These are phyloP conservation scores for Carabus problematicus DNA, from an alignment of 2,888 invertebrate genomes.

Conservation along the genomic window DNA sequence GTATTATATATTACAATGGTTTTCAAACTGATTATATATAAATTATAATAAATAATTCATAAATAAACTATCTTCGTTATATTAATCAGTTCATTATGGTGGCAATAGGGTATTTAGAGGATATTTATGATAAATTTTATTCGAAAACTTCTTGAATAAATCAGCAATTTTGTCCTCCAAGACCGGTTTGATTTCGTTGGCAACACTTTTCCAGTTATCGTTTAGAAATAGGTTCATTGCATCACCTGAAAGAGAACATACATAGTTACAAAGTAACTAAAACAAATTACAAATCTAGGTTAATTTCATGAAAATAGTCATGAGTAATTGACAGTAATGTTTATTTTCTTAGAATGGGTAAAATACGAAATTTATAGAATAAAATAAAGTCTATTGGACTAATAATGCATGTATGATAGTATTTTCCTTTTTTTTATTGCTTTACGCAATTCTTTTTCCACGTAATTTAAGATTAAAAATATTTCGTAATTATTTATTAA, in stretches of 20 bases:
- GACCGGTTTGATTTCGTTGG: constrained; percentile 73
- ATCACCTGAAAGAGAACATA: constrained; percentile 60
- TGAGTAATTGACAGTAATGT: too few relatives aligned
- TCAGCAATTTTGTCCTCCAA: constrained; percentile 69
- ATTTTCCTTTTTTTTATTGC: too few relatives aligned
- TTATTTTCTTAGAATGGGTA: neutral
- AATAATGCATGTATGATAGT: too few relatives aligned
- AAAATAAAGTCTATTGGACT: too few relatives aligned
- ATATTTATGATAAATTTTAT: constrained; percentile 67
- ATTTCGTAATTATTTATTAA: constrained; percentile 9
- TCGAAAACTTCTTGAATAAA: constrained; percentile 66
- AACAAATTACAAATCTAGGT: too few relatives aligned
- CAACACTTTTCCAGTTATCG: constrained; percentile 77
- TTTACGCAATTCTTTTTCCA: too few relatives aligned
- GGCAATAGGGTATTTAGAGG: constrained; percentile 65
- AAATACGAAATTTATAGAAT: neutral
- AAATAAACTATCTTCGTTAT: neutral
- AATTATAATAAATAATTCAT: neutral
- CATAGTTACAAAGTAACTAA: too few relatives aligned
- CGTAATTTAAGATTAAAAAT: too few relatives aligned
- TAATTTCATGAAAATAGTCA: too few relatives aligned
- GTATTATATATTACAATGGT: neutral
- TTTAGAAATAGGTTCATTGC: constrained; percentile 80
- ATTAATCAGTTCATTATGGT: constrained; percentile 48
- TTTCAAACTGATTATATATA: constrained; percentile 2